Conservation (phyloP, 2,888 invertebrate species). For the Drosophila quinaria region DNA sequence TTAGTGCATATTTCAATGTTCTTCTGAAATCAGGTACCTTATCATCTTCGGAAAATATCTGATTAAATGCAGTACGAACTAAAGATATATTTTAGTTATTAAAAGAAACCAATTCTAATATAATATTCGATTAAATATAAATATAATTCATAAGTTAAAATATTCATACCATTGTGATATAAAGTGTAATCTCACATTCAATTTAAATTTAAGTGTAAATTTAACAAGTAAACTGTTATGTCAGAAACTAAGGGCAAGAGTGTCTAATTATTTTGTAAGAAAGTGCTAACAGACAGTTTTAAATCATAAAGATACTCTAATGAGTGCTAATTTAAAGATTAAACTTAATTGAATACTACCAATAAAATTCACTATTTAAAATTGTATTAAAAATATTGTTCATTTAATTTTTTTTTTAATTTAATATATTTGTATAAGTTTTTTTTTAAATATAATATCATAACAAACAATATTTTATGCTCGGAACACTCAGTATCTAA, state of each 20-base stretch:
- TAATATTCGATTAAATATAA: not conserved
- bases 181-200: not conserved
- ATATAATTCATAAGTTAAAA: not conserved
- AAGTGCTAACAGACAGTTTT: slow-evolving; percentile 1
- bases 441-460: too few relatives aligned
- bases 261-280: slow-evolving; percentile 1
- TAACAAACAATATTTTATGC: too few relatives aligned
- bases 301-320: slow-evolving; percentile 10
- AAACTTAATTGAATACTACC: not conserved
- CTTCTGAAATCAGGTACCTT: slow-evolving; percentile 9
- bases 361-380: too few relatives aligned
- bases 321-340: slow-evolving; percentile 9
- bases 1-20: slow-evolving; percentile 33
- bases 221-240: not conserved
- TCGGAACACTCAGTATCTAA: too few relatives aligned
- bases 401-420: too few relatives aligned
- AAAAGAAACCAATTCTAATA: not conserved
- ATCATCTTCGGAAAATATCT: slow-evolving; percentile 12
- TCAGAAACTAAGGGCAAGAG: not conserved
- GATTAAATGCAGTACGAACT: not conserved
- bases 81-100: not conserved
- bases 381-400: too few relatives aligned
- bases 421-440: too few relatives aligned
- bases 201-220: not conserved
- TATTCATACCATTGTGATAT: not conserved